A percentile compares a stretch with the other conserved stretches of the same genome.
phyloP scores from a whole-genome alignment of 2,888 invertebrate genomes.

The Lordiphosa fenestrarum region DNA sequence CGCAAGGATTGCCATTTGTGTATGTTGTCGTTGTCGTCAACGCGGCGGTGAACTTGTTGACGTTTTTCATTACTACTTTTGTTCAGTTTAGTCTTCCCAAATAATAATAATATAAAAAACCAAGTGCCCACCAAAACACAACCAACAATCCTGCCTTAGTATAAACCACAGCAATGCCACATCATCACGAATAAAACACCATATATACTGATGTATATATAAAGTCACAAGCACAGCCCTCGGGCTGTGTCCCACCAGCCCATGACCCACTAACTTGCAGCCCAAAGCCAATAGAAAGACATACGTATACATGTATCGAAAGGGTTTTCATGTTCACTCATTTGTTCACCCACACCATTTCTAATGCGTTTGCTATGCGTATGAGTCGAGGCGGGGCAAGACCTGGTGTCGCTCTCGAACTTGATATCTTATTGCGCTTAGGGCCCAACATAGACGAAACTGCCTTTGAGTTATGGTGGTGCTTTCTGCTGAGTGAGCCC shows the following conservation, averaged over 20 bases:
- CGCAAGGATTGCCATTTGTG: conserved; percentile 43
- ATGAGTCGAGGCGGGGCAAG: conserved; percentile 4
- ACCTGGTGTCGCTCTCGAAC: not conserved
- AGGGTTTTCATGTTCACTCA: conserved; percentile 4
- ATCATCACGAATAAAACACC: conserved; percentile 8
- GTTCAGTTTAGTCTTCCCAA: conserved; percentile 66
- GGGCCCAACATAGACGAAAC: conserved; percentile 73
- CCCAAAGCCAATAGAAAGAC: conserved; percentile 57
- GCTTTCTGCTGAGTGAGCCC: conserved; percentile 78
- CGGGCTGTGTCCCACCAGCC: conserved; percentile 6
- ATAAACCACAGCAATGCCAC: conserved; percentile 11
- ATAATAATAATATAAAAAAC: conserved; percentile 19
- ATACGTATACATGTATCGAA: conserved; percentile 5
- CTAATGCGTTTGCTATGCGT: not conserved
- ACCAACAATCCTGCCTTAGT: conserved; percentile 22
- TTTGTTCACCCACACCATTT: not conserved
- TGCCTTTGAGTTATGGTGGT: conserved; percentile 79
- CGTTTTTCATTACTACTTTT: conserved; percentile 71
- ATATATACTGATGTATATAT: conserved; percentile 30
- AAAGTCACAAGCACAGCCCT: conserved; percentile 21
- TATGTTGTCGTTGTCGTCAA: conserved; percentile 48
- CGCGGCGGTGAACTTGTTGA: conserved; percentile 56
- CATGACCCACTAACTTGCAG: conserved; percentile 59
- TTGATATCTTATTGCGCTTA: conserved; percentile 44
- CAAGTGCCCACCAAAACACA: conserved; percentile 14